These are phyloP conservation scores for Threskiornis aethiopicus DNA, from an alignment of 2,797 vertebrate genomes.

Conservation along the genomic window DNA sequence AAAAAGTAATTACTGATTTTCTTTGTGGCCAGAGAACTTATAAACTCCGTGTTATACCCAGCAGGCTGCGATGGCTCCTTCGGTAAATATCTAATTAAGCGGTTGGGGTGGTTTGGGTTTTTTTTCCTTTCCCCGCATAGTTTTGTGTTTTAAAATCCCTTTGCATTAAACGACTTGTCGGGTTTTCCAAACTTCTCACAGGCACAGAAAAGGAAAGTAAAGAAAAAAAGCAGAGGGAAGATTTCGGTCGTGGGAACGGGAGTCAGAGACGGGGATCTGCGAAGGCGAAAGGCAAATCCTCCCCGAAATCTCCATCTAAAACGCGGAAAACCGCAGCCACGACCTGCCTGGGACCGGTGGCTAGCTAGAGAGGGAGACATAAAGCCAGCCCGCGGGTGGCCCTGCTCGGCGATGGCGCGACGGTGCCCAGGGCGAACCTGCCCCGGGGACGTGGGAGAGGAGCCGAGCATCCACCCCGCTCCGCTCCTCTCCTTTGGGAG, in stretches of 20 bases:
- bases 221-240: not conserved
- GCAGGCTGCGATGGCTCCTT: slow-evolving; percentile 47
- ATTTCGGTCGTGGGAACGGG: slow-evolving; percentile 22
- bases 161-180: slow-evolving; percentile 2
- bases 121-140: not conserved
- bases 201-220: not conserved
- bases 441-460: not conserved
- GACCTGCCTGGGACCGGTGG: not conserved
- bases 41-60: slow-evolving; percentile 31
- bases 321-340: not conserved
- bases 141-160: slow-evolving; percentile 55
- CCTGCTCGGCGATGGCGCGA: not conserved
- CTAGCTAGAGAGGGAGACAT: not conserved
- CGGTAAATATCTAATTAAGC: slow-evolving; percentile 61
- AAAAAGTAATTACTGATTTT: slow-evolving; percentile 35
- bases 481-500: not conserved
- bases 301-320: not conserved
- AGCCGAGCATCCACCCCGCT: not conserved
- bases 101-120: not conserved
- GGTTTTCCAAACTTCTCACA: slow-evolving; percentile 31
- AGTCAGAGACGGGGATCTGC: not conserved
- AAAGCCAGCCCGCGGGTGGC: not conserved
- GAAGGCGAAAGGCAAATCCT: not conserved
- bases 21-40: slow-evolving; percentile 34
- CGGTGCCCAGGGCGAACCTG: not conserved